phyloP scores from a whole-genome alignment of 2,113 vertebrate species.

The Echinops telfairi region DNA sequence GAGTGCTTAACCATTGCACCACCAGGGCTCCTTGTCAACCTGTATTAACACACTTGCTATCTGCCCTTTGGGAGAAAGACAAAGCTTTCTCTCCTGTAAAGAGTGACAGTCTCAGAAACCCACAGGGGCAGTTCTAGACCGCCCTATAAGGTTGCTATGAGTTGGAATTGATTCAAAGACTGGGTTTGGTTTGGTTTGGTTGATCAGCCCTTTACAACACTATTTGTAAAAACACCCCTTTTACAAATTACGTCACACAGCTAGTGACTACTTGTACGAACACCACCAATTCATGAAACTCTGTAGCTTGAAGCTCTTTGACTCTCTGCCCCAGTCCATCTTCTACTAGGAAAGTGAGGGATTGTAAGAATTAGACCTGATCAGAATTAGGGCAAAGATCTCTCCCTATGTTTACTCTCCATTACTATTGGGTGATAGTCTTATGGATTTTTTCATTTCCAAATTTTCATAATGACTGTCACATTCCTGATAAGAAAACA shows the following conservation, averaged over 20 bases:
- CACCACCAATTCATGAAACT: neutral
- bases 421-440: neutral
- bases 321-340: neutral
- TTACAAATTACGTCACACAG: neutral
- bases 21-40: neutral
- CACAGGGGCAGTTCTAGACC: too few species aligned
- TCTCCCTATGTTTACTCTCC: neutral
- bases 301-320: neutral
- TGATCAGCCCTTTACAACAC: neutral
- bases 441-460: neutral
- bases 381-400: neutral
- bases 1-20: neutral
- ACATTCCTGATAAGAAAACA: conserved; percentile 7
- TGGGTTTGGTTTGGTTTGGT: too few species aligned
- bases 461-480: conserved; percentile 36
- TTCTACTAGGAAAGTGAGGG: neutral
- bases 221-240: neutral
- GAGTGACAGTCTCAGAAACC: too few species aligned
- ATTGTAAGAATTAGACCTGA: too few species aligned
- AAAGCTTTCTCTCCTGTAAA: too few species aligned
- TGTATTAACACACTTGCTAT: neutral
- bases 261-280: neutral
- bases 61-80: too few species aligned
- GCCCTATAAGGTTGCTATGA: too few species aligned
- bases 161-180: too few species aligned